These are phyloP conservation scores for Epirrita christyi DNA, from an alignment of 2,888 invertebrate genomes.

Conservation along the genomic window DNA sequence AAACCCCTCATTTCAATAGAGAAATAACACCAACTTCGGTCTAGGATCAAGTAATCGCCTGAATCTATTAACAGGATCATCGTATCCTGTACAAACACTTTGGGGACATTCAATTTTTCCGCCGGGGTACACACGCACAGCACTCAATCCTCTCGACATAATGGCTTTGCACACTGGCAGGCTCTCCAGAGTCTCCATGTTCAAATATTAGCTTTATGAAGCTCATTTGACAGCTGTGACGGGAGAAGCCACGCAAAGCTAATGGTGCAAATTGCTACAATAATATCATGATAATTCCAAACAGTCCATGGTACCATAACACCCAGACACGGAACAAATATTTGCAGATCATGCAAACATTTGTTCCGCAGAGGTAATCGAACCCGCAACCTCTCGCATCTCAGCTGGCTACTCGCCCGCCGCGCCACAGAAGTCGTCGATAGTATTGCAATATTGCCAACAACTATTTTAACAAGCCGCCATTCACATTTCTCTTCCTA, in stretches of 20 bases:
- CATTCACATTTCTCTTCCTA: conserved; percentile 1
- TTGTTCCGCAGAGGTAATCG: too few relatives aligned
- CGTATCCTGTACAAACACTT: conserved; percentile 44
- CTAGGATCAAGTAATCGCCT: conserved; percentile 12
- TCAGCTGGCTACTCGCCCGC: too few relatives aligned
- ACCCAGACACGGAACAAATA: too few relatives aligned
- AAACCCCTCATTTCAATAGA: neutral
- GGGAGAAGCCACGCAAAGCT: conserved; percentile 2
- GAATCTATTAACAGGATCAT: conserved; percentile 27
- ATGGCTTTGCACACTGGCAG: conserved; percentile 58
- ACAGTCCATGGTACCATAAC: too few relatives aligned
- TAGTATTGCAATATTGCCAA: too few relatives aligned
- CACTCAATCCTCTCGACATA: conserved; percentile 58
- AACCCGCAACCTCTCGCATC: too few relatives aligned
- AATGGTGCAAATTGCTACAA: conserved; percentile 9
- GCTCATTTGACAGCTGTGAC: conserved; percentile 23
- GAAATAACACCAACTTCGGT: neutral
- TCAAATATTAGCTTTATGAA: conserved; percentile 66
- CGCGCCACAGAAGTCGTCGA: too few relatives aligned
- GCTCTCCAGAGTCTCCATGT: conserved; percentile 47
- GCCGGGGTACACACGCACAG: conserved; percentile 43
- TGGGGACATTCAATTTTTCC: conserved; percentile 46
- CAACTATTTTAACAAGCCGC: neutral
- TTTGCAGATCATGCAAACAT: too few relatives aligned
- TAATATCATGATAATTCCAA: conserved; percentile 1